Base-by-base conservation (phyloP, 1,140 invertebrate species). In the Drosophila erecta region DNA sequence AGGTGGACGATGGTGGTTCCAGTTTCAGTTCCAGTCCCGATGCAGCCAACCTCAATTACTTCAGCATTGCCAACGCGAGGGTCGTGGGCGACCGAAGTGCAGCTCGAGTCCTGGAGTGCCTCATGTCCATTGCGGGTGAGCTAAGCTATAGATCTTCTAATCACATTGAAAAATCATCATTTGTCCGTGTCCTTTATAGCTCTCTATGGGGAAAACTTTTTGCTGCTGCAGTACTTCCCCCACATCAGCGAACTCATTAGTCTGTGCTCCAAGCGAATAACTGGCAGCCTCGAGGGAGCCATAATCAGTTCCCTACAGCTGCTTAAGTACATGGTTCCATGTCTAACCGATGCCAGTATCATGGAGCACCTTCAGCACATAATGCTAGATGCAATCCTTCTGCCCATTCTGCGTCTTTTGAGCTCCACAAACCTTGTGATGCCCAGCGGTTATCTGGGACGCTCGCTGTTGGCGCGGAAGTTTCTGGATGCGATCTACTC, bases 151-250 rank as follows among this genome's bases (percentile, higher is more conserved):
- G 0, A 11, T 17, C 10, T 38, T 12, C 95, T 90, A 93, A 84
- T 22, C 79, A 22, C 10, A 22, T n/a, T 53, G n/a, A 58, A 7
- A 2, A 7, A 15, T 44, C 10, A 40, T 11, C 1, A 30, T n/a
- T 12, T 20, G 38, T 0, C n/a, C 12, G 8, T 0, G 4, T 15
- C 12, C 11, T 2, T 59, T 66, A 0, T 49, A 86, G 81, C 81
- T 15, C 74, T 86, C 24, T 86, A 86, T 30, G 81, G 83, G 1
- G 81, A 86, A 46, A 86, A 61, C 55, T 95, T 99, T 47, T 96
- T 99, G 75, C 94, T 99, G 37, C 93, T 98, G 37, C 98, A 99
- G 93, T 99, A 99, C 92, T 94, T 99, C 54, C 97, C 97, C 1
- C 97, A 98, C 90, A 96, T 98, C 92, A 95, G 95, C 12, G 98